Percentiles rank a stretch among this genome's conserved stretches.
Conservation (phyloP, 2,113 vertebrate species). For the Thamnaconus septentrionalis region DNA sequence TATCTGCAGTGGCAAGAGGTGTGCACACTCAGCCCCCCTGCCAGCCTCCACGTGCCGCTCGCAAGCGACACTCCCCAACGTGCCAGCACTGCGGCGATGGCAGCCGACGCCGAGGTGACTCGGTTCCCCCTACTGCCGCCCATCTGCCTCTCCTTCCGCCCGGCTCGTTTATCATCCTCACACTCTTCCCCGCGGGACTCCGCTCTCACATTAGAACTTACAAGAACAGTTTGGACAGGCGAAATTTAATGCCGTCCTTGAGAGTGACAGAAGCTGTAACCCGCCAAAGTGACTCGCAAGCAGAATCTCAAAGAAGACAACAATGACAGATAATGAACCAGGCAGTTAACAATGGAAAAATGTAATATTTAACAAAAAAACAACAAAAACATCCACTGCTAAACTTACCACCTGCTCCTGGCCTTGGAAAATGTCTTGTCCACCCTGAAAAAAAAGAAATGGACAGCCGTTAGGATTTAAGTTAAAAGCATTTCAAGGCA, state of each 20-base stretch:
- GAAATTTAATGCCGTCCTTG: slow-evolving; percentile 10
- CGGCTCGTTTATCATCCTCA: slow-evolving; percentile 51
- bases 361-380: background rate
- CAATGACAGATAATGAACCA: background rate
- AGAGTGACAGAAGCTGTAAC: background rate
- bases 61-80: slow-evolving; percentile 24
- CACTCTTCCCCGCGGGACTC: background rate
- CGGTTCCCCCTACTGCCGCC: slow-evolving; percentile 13
- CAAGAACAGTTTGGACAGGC: slow-evolving; percentile 9
- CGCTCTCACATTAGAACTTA: background rate
- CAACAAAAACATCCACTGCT: background rate
- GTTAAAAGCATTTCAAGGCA: background rate
- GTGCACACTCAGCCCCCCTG: slow-evolving; percentile 37
- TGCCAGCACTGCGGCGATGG: slow-evolving; percentile 52
- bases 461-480: slow-evolving; percentile 2
- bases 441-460: slow-evolving; percentile 59
- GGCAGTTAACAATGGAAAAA: background rate
- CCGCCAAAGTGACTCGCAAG: no score
- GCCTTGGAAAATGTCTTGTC: slow-evolving; percentile 75
- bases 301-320: background rate
- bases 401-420: slow-evolving; percentile 72
- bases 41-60: slow-evolving; percentile 32
- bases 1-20: slow-evolving; percentile 45
- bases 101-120: slow-evolving; percentile 9
- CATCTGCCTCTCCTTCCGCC: slow-evolving; percentile 44